Evolutionary conservation across 2,797 vertebrate genomes (phyloP).

Genomic region (Hapalemur alaotrensis): DNA sequence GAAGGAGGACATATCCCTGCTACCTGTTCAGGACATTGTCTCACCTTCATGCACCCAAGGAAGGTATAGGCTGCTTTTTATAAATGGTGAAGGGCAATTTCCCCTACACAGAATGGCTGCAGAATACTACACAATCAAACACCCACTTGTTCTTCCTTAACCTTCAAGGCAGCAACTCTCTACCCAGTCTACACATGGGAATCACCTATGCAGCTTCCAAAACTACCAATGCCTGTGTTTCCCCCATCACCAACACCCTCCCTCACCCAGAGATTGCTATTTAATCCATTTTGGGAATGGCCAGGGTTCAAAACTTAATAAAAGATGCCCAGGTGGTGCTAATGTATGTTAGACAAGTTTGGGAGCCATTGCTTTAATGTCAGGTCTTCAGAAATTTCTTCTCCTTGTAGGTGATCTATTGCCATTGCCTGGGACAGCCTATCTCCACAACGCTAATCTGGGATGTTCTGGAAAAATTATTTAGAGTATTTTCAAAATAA

Average conservation of each 20-base stretch:
- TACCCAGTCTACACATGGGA: not conserved
- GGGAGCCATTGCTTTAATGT: not conserved
- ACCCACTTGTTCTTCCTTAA: not conserved
- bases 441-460: not conserved
- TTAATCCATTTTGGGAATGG: not conserved
- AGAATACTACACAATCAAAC: not conserved
- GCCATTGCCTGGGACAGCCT: not conserved
- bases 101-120: not conserved
- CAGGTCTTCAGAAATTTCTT: not conserved
- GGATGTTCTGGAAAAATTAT: not conserved
- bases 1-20: not conserved
- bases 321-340: not conserved
- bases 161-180: not conserved
- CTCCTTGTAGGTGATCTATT: not conserved
- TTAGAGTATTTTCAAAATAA: not conserved
- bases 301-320: not conserved
- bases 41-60: not conserved
- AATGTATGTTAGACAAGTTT: not conserved
- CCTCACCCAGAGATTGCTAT: not conserved
- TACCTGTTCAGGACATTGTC: not conserved
- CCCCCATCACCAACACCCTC: not conserved
- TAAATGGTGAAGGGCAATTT: not conserved
- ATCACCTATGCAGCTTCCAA: not conserved
- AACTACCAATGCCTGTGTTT: not conserved
- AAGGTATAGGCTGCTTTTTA: not conserved